Evolutionary conservation across 2,888 invertebrate genomes (phyloP).

Genomic region (Pseudanteris insignis): DNA sequence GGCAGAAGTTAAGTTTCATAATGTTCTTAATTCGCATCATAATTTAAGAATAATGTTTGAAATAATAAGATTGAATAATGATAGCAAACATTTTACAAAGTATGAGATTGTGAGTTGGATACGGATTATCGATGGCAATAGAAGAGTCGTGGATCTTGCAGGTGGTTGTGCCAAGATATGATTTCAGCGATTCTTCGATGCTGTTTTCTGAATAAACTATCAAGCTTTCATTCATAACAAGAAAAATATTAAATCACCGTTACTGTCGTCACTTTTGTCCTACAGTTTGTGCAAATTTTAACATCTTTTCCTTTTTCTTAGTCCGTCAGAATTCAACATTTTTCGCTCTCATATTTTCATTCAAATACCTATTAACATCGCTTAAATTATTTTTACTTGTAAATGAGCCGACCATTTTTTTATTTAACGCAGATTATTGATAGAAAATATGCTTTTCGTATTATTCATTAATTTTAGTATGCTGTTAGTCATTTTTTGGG

Average conservation of each 20-base stretch:
- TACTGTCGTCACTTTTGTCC: slow-evolving; percentile 46
- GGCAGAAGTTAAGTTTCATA: too few relatives aligned
- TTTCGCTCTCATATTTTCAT: too few relatives aligned
- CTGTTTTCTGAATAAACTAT: slow-evolving; percentile 63
- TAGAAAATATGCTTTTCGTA: too few relatives aligned
- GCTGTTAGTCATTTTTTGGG: too few relatives aligned
- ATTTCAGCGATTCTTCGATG: slow-evolving; percentile 51
- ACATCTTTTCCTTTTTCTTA: slow-evolving; percentile 22
- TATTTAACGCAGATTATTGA: too few relatives aligned
- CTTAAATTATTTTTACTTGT: too few relatives aligned
- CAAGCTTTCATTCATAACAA: slow-evolving; percentile 64
- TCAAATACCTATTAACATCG: slow-evolving; percentile 13
- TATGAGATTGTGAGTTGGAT: slow-evolving; percentile 39
- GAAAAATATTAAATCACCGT: slow-evolving; percentile 64
- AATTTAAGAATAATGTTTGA: slow-evolving; percentile 26
- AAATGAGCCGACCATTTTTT: too few relatives aligned
- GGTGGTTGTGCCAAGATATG: slow-evolving; percentile 51
- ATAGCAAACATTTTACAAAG: slow-evolving; percentile 35
- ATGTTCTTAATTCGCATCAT: too few relatives aligned
- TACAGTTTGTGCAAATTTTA: slow-evolving; percentile 23
- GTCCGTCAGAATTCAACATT: too few relatives aligned
- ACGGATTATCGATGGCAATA: slow-evolving; percentile 47
- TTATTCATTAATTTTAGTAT: too few relatives aligned
- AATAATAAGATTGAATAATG: slow-evolving; percentile 44
- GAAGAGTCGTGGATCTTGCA: slow-evolving; percentile 45